Percentiles rank a stretch among this genome's conserved stretches.
Conservation (phyloP, 1,140 invertebrate genomes). For the Epicauta chinensis region DNA sequence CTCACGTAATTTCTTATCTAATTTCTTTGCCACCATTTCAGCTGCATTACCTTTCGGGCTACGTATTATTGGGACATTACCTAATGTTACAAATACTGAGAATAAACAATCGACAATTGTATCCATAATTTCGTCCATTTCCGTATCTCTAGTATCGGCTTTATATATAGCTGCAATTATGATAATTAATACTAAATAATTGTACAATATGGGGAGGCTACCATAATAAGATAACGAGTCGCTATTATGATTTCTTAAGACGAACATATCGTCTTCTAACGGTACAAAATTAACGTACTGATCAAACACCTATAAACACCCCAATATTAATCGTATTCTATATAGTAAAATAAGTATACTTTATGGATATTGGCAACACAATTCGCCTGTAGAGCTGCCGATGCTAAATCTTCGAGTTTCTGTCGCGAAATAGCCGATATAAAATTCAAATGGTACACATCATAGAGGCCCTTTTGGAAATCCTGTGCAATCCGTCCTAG, state of each 20-base stretch:
- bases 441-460: constrained; percentile 96
- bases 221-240: constrained; percentile 90
- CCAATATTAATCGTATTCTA: not conserved
- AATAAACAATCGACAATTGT: constrained; percentile 94
- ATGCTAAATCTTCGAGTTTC: constrained; percentile 93
- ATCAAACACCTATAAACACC: constrained; percentile 68
- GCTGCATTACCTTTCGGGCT: constrained; percentile 95
- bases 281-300: constrained; percentile 99
- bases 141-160: constrained; percentile 90
- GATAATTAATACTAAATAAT: constrained; percentile 17
- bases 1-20: constrained; percentile 95
- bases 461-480: constrained; percentile 87
- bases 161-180: constrained; percentile 80
- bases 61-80: constrained; percentile 88
- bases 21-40: constrained; percentile 94
- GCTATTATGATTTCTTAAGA: constrained; percentile 86
- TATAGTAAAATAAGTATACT: constrained; percentile 45
- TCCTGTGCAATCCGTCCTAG: constrained; percentile 90
- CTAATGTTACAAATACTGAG: constrained; percentile 93
- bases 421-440: constrained; percentile 92
- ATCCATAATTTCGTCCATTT: constrained; percentile 94
- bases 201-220: constrained; percentile 45
- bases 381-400: constrained; percentile 81
- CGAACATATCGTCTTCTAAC: constrained; percentile 96
- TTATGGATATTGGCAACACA: constrained; percentile 88